These are phyloP conservation scores for Merodon equestris DNA, from an alignment of 2,888 invertebrate species.

Conservation along the genomic window DNA sequence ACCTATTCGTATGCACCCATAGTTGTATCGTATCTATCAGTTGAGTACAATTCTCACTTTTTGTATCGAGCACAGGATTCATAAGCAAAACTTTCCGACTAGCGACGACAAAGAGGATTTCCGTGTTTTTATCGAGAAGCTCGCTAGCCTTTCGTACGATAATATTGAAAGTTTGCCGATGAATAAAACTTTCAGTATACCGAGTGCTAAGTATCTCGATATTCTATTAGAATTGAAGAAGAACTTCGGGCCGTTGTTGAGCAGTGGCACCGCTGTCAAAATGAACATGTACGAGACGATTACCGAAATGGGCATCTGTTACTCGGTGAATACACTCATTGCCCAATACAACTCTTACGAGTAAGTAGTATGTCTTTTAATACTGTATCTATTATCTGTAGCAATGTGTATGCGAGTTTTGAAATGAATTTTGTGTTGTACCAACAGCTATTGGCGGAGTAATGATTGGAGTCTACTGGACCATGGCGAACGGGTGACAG, in stretches of 20 bases:
- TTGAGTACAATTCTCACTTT: conserved; percentile 21
- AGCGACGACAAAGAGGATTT: conserved; percentile 80
- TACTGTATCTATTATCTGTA: not conserved
- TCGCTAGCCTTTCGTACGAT: conserved; percentile 82
- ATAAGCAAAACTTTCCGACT: conserved; percentile 74
- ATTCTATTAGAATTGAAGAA: conserved; percentile 79
- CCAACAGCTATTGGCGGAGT: conserved; percentile 81
- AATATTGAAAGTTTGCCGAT: conserved; percentile 82
- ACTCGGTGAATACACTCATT: conserved; percentile 84
- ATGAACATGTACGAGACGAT: conserved; percentile 82
- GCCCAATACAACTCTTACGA: conserved; percentile 79
- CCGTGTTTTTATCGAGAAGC: conserved; percentile 80
- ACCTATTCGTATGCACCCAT: not conserved
- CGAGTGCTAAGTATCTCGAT: conserved; percentile 81
- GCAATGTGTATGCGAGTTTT: no score
- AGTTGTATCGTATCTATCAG: conserved; percentile 27
- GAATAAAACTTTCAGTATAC: conserved; percentile 80
- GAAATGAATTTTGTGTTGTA: conserved; percentile 17
- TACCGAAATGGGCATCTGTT: conserved; percentile 86
- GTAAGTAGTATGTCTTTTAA: conserved; percentile 70
- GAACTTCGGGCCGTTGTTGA: conserved; percentile 81
- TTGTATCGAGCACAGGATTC: conserved; percentile 67
- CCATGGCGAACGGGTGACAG: conserved; percentile 79
- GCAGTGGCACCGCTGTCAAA: conserved; percentile 80
- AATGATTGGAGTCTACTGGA: conserved; percentile 81